These are phyloP conservation scores for Cerceris ruficornis DNA, from an alignment of 2,888 invertebrate genomes.

Conservation along the genomic window DNA sequence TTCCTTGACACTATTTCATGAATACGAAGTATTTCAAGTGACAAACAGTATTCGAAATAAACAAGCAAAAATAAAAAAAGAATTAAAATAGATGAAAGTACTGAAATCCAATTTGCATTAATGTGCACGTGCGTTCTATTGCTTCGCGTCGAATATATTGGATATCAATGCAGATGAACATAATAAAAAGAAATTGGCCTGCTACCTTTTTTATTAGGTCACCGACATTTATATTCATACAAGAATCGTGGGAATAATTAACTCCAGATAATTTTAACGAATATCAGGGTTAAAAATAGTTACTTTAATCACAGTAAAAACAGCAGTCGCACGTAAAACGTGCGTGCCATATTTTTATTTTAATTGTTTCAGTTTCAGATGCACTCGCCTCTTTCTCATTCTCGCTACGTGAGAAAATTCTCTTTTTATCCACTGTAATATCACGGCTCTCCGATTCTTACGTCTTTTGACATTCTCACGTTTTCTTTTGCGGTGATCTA, in stretches of 20 bases:
- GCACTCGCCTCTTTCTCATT: constrained; percentile 9
- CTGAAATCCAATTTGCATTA: no score
- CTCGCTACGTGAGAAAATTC: constrained; percentile 30
- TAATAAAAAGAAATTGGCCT: no score
- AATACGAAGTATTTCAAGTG: no score
- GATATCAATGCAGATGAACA: no score
- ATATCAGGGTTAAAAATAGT: neutral
- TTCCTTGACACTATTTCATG: no score
- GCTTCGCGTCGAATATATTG: no score
- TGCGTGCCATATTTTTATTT: constrained; percentile 3
- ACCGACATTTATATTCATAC: no score
- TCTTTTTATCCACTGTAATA: neutral
- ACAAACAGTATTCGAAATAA: no score
- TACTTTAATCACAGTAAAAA: neutral
- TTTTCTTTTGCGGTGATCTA: neutral
- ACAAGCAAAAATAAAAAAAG: no score
- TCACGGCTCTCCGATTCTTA: neutral
- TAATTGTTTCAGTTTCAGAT: neutral
- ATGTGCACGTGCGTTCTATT: no score
- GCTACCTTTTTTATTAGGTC: no score
- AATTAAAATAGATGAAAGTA: no score
- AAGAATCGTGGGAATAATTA: neutral
- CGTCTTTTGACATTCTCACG: constrained; percentile 6
- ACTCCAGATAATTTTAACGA: neutral
- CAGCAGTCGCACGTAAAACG: neutral